Evolutionary conservation across 2,888 invertebrate genomes (phyloP).

Genomic region (Acronicta alni): DNA sequence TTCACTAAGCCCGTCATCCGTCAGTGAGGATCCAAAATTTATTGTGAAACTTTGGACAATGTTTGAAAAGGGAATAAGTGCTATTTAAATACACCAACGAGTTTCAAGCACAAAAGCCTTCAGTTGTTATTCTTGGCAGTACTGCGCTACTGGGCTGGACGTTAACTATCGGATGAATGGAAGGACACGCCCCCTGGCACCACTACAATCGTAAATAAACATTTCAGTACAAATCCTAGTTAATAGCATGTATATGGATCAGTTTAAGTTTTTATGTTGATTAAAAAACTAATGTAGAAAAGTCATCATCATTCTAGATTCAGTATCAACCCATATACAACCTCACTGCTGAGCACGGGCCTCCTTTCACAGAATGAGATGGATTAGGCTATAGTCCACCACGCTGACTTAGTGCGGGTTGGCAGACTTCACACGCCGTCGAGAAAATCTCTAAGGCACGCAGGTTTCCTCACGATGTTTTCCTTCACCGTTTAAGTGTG

Average conservation of each 20-base stretch:
- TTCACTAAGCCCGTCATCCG: conserved; percentile 32
- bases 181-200: conserved; percentile 57
- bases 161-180: conserved; percentile 57
- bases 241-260: conserved; percentile 17
- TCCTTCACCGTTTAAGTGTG: too few relatives aligned
- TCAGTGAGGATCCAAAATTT: conserved; percentile 40
- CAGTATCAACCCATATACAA: too few relatives aligned
- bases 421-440: too few relatives aligned
- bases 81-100: conserved; percentile 53
- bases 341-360: too few relatives aligned
- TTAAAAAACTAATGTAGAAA: background rate
- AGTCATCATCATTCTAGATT: too few relatives aligned
- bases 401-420: too few relatives aligned
- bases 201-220: conserved; percentile 53
- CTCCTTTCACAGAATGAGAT: too few relatives aligned
- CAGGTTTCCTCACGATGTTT: too few relatives aligned
- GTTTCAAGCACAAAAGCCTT: conserved; percentile 51
- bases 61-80: conserved; percentile 48
- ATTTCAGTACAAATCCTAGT: conserved; percentile 28
- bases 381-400: too few relatives aligned
- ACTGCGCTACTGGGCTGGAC: conserved; percentile 55
- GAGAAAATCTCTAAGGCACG: too few relatives aligned
- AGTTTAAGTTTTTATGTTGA: background rate
- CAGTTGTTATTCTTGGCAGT: conserved; percentile 65
- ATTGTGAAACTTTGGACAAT: conserved; percentile 49